Evolutionary conservation across 2,113 vertebrate species (phyloP), one percentile per base, ranked within the genome.

Genomic region (Isichthys henryi): DNA sequence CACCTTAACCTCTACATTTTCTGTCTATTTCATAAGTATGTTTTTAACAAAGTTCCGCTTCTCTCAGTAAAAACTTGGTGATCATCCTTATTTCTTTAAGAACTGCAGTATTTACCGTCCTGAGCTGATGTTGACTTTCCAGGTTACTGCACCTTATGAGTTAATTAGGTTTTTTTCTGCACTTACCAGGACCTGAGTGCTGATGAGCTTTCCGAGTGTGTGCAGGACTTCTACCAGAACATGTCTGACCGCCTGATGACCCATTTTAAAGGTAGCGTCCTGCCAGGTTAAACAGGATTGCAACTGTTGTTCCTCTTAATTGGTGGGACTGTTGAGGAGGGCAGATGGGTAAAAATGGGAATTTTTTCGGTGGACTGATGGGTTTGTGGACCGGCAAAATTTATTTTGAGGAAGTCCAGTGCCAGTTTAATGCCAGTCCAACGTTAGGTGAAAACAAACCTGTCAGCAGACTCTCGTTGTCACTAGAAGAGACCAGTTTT

Each of bases 161-260:
- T 88, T 88, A 92, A 80, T 43, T 19, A 91, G 88, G 86, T 84
- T 50, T 31, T 6, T 21, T 77, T 77, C 82, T 89, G 83, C 39
- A 0, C 66, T 27, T 45, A 93, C 50, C 92, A 96, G 95, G 95
- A 96, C 91, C 93, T 98, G 4, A 95, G 96, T 74, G 97, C 98
- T 27, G 98, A 99, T 15, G 98, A 99, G 9, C 96, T 98, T 80
- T 98, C 98, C 0, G 98, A 99, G 45, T 98, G 95, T 85, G 97
- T 98, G 87, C 98, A 99, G 93, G 98, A 99, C 90, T 99, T 99
- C 93, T 99, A 99, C 93, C 98, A 99, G 90, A 97, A 94, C 49
- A 92, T 98, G 91, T 96, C 97, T 0, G 98, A 99, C 84, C 97
- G 96, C 49, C 91, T 99, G 92, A 96, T 98, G 93, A 95, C 95